Percentiles rank a stretch among this genome's conserved stretches.
Conservation (phyloP, 2,888 invertebrate species). For the Crepidodera aurea region DNA sequence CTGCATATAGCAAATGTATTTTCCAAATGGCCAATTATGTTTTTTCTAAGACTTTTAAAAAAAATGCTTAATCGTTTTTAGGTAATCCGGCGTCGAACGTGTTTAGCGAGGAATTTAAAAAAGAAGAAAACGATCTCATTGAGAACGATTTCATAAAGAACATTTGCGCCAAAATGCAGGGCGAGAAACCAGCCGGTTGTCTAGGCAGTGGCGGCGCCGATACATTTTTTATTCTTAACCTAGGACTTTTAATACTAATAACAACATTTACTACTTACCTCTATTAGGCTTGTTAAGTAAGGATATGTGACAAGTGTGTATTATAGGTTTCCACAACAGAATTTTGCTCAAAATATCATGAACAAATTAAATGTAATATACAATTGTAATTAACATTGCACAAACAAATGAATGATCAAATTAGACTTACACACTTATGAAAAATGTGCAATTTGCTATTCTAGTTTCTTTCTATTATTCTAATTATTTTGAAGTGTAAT, state of each 20-base stretch:
- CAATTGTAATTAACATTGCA: too few species aligned
- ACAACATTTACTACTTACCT: constrained; percentile 34
- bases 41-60: too few species aligned
- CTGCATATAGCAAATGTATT: too few species aligned
- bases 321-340: background rate
- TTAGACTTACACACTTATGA: too few species aligned
- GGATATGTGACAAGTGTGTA: constrained; percentile 16
- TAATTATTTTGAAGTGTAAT: too few species aligned
- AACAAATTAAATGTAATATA: too few species aligned
- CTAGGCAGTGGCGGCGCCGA: constrained; percentile 29
- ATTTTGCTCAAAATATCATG: background rate
- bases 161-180: constrained; percentile 42
- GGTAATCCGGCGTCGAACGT: constrained; percentile 37
- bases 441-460: too few species aligned
- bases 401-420: too few species aligned
- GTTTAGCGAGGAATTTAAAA: constrained; percentile 44
- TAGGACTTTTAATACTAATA: constrained; percentile 34
- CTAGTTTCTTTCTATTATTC: too few species aligned
- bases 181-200: constrained; percentile 42
- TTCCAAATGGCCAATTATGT: too few species aligned
- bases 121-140: constrained; percentile 41
- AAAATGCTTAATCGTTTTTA: too few species aligned
- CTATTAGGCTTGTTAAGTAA: constrained; percentile 39
- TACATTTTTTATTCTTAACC: constrained; percentile 23
- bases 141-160: constrained; percentile 43